These are phyloP conservation scores for Malurus leucopterus DNA, from an alignment of 2,797 vertebrate species.

Conservation along the genomic window DNA sequence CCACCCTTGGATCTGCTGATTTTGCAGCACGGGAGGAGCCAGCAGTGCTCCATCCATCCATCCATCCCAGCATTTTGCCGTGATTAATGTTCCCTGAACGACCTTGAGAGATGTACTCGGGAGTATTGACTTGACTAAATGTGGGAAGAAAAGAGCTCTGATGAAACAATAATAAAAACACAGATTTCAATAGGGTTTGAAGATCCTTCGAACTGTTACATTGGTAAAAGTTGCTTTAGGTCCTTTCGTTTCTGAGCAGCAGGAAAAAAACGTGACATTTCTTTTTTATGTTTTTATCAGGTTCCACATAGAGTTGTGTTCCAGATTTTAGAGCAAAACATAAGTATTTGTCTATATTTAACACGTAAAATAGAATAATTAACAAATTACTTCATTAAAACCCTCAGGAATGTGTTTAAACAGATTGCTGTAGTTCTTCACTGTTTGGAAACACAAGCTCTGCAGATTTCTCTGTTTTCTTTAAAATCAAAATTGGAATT, in stretches of 20 bases:
- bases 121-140: accelerated
- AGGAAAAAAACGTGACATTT: accelerated
- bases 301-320: not conserved
- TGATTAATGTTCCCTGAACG: not conserved
- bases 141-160: not conserved
- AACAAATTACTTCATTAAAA: not conserved
- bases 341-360: not conserved
- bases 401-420: not conserved
- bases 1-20: accelerated
- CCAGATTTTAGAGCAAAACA: not conserved
- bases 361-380: not conserved
- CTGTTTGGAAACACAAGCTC: not conserved
- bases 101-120: not conserved
- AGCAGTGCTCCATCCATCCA: not conserved
- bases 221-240: not conserved
- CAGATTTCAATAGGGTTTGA: accelerated
- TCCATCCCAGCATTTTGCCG: accelerated
- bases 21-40: not conserved
- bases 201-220: not conserved
- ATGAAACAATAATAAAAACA: not conserved
- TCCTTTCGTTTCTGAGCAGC: not conserved
- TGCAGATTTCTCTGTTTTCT: not conserved
- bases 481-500: not conserved
- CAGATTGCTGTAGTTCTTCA: accelerated
- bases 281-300: not conserved